Evolutionary conservation across 2,113 vertebrate species (phyloP), one percentile per base, ranked within the genome.

Genomic region (Xyliphius kryptos): DNA sequence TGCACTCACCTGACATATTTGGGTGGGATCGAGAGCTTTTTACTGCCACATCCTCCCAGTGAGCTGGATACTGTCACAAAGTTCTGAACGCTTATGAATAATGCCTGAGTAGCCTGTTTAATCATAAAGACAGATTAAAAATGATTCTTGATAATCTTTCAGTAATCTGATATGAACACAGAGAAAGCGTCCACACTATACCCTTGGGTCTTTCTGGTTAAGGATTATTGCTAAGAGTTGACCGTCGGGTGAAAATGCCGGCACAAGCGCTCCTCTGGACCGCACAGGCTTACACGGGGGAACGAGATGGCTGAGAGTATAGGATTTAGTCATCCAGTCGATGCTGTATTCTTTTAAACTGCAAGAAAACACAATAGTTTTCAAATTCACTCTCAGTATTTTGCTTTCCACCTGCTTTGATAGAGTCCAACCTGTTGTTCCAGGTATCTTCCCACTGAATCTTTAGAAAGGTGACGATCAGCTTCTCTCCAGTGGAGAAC

Each of bases 191-290:
- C n/a, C n/a, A n/a, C 56, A 9, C 40, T 32, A 65, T 62, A 97
- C 96, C 88, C 88, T 86, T 50, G 93, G 93, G 71, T 93, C 84
- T 58, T 62, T 91, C 77, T 99, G 96, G 79, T 99, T 99, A 58
- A 98, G 62, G 61, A 87, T 78, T 1, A 97, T 60, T 46, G 94
- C 91, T 70, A 97, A 76, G 0, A 90, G 63, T 53, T 81, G 80
- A 3, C 93, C 93, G 63, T 99, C 92, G 53, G 86, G 85, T 50
- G 94, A 92, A 79, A 95, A 90, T 0, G 85, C 82, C 47, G 89
- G 71, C 0, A 94, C 69, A 14, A 98, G 79, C 46, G 93, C 88
- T 72, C 94, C 95, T 80, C 89, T 90, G 66, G 93, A 96, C 70
- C 92, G 97, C 0, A 97, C 69, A 21, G 90, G 63, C 2, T 76